Percentiles rank a stretch among this genome's conserved stretches.
These are phyloP conservation scores for Dysmachus trigonus DNA, from an alignment of 2,888 invertebrate species.

Conservation along the genomic window DNA sequence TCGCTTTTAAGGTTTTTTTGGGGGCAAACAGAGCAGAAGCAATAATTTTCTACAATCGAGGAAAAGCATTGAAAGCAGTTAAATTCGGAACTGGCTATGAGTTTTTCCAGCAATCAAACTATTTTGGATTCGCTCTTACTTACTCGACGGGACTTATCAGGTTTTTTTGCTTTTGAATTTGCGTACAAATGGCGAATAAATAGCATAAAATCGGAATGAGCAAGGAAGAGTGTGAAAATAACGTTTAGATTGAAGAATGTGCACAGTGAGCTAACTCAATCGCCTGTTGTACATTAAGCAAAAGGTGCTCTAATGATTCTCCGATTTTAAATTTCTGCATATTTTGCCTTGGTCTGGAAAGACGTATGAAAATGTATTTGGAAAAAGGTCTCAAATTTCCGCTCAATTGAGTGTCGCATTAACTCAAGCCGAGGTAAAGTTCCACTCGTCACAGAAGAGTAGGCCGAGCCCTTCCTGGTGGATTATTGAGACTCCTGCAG, in stretches of 20 bases:
- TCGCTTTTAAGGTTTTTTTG: too few relatives aligned
- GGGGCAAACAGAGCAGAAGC: too few relatives aligned
- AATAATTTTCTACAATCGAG: background rate
- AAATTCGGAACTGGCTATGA: too few relatives aligned
- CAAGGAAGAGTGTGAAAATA: background rate
- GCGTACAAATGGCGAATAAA: too few relatives aligned
- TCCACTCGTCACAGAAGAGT: constrained; percentile 15
- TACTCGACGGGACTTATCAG: too few relatives aligned
- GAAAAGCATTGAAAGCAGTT: too few relatives aligned
- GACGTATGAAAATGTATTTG: background rate
- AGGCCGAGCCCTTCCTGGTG: background rate
- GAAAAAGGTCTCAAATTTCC: background rate
- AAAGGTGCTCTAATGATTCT: background rate
- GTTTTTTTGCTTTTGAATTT: too few relatives aligned
- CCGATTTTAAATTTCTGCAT: background rate
- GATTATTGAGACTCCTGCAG: background rate
- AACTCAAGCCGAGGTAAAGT: background rate
- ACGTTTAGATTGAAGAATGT: background rate
- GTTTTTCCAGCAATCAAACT: too few relatives aligned
- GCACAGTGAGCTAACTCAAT: background rate
- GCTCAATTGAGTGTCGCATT: constrained; percentile 22
- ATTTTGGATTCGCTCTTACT: too few relatives aligned
- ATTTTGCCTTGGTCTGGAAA: background rate
- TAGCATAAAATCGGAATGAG: background rate
- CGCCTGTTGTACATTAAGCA: background rate